Evolutionary conservation across 37 sponge, comb jelly and placozoan genomes (phyloP).

Genomic region (Ianthella basta): DNA sequence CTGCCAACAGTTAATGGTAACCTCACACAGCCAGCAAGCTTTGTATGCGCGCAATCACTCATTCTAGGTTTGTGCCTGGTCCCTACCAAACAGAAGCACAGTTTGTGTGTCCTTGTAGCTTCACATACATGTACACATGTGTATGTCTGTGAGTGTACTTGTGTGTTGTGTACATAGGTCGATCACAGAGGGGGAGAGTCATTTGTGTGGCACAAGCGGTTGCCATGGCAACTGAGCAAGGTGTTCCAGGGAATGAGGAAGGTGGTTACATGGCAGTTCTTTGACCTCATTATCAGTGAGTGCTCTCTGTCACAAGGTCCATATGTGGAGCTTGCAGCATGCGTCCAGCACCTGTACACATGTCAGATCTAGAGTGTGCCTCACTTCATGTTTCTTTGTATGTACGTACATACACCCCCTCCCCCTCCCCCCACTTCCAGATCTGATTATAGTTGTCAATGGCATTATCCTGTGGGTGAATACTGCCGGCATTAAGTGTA

Average conservation of each 20-base stretch:
- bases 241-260: not conserved
- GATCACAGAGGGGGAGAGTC: not conserved
- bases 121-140: not conserved
- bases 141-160: too few relatives aligned
- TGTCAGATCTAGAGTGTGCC: too few relatives aligned
- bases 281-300: slow-evolving; percentile 36
- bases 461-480: slow-evolving; percentile 1
- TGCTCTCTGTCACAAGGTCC: not conserved
- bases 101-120: too few relatives aligned
- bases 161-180: too few relatives aligned
- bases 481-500: not conserved
- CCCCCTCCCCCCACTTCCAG: slow-evolving; percentile 40
- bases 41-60: too few relatives aligned
- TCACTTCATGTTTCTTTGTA: too few relatives aligned
- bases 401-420: not conserved
- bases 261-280: slow-evolving; percentile 39
- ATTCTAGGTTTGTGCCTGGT: too few relatives aligned
- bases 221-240: not conserved
- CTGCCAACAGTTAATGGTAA: too few relatives aligned
- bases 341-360: too few relatives aligned
- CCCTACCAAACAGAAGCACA: too few relatives aligned
- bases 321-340: too few relatives aligned
- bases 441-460: slow-evolving; percentile 42
- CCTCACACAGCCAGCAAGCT: too few relatives aligned
- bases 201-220: slow-evolving; percentile 6